Base-by-base conservation (phyloP, 1,140 invertebrate genomes). In the Neotoxoptera formosana region DNA sequence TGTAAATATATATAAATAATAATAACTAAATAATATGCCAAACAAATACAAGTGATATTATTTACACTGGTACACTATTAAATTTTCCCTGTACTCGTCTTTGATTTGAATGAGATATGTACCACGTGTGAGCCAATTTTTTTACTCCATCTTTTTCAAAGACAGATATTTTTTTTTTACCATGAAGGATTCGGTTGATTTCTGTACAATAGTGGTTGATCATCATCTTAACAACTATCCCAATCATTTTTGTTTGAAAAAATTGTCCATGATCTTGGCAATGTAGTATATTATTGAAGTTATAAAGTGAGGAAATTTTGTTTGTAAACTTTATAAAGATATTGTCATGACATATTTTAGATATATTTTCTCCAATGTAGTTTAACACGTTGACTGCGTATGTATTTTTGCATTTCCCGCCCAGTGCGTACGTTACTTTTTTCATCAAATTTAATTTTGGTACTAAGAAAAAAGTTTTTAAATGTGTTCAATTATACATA, bases 391-490 rank as follows among this genome's bases (percentile, higher is more conserved):
- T 48, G 47, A 48, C 47, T 48, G 47, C 47, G 7, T 86, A 86
- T 47, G 83, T 86, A 1, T 86, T 86, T 86, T 86, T 47, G 7
- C 36, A 86, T 23, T 86, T 30, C 41, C 41, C 41, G 23, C 83
- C 41, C 23, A 86, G 45, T 87, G 84, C 41, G 83, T 86, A 47
- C 2, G 84, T 87, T n/a, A 87, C 30, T 47, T 87, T 87, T 87
- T 47, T 87, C 84, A 0, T 87, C 84, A 87, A 87, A 87, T 47
- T 30, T 87, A n/a, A 87, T 87, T 87, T 60, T 60, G 56, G 45
- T 87, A 87, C 45, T 47, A 47, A 87, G 84, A 47, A 87, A 87
- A 87, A 48, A 87, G n/a, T 84, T 84, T 84, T 84, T 84, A 84
- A 2, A 84, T 45, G 84, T 87, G 84, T 87, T 87, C 11, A 87